Conservation (phyloP, 2,113 vertebrate species). For the Trogon melanurus region DNA sequence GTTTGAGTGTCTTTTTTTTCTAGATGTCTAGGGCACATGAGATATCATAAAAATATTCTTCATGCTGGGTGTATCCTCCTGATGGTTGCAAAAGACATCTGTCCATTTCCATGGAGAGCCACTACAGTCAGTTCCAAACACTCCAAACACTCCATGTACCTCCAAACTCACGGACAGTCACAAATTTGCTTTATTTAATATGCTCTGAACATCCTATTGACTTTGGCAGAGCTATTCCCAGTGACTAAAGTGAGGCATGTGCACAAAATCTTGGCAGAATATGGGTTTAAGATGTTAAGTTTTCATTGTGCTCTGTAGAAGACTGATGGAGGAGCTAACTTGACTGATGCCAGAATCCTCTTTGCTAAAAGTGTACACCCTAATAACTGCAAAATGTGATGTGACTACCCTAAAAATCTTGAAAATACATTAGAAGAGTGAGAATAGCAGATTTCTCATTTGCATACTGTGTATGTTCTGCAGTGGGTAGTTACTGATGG, state of each 20-base stretch:
- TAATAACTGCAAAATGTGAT: not conserved
- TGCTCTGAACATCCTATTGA: not conserved
- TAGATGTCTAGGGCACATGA: not conserved
- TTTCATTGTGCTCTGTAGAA: not conserved
- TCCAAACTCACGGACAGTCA: not conserved
- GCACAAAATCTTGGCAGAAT: not conserved
- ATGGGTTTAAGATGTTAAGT: not conserved
- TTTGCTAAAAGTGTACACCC: not conserved
- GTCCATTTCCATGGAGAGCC: not conserved
- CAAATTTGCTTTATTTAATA: not conserved
- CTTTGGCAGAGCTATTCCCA: not conserved
- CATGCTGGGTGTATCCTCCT: not conserved
- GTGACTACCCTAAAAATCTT: not conserved
- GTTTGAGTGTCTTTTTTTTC: not conserved
- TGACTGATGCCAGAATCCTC: not conserved
- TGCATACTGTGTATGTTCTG: not conserved
- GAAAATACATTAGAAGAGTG: not conserved
- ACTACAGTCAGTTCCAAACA: not conserved
- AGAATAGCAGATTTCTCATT: constrained; percentile 28
- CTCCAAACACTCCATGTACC: not conserved
- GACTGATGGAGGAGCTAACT: not conserved
- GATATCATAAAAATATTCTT: not conserved
- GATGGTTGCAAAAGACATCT: not conserved
- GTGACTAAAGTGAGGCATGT: not conserved
- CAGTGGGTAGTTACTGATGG: not conserved